A percentile compares a stretch with the other conserved stretches of the same genome.
Evolutionary conservation across 2,797 vertebrate genomes (phyloP).

Genomic region (Chloroceryle amazona): DNA sequence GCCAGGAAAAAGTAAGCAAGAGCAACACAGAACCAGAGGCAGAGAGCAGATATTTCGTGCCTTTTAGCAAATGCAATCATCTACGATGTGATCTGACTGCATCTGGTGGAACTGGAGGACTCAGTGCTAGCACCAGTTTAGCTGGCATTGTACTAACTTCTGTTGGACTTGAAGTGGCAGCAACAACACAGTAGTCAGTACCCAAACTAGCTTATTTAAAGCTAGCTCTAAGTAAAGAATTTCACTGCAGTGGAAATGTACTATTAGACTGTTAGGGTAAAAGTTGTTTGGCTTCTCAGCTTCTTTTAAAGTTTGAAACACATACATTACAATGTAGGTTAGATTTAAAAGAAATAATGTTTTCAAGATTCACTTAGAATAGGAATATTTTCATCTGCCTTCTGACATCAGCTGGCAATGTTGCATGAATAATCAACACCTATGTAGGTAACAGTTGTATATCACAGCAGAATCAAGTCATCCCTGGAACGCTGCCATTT

Average conservation of each 20-base stretch:
- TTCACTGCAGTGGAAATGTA: neutral
- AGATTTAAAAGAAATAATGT: neutral
- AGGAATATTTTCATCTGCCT: neutral
- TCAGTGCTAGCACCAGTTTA: neutral
- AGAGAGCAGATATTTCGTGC: neutral
- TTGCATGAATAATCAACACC: neutral
- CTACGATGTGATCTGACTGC: neutral
- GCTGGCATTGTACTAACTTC: neutral
- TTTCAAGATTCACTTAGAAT: neutral
- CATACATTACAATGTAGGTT: neutral
- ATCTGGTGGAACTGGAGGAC: neutral
- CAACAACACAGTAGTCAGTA: neutral
- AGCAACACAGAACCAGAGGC: neutral
- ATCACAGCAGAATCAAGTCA: neutral
- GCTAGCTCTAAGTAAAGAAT: neutral
- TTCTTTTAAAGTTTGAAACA: neutral
- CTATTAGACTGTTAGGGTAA: neutral
- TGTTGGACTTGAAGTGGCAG: neutral
- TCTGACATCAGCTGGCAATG: neutral
- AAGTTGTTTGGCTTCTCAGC: neutral
- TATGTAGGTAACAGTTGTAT: neutral
- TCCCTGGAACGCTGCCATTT: neutral
- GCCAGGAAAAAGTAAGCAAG: neutral
- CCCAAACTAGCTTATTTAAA: neutral
- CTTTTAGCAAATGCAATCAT: neutral